Percentiles rank a stretch among this genome's conserved stretches.
These are phyloP conservation scores for Batillaria attramentaria DNA, from an alignment of 1,140 invertebrate species.

Conservation along the genomic window DNA sequence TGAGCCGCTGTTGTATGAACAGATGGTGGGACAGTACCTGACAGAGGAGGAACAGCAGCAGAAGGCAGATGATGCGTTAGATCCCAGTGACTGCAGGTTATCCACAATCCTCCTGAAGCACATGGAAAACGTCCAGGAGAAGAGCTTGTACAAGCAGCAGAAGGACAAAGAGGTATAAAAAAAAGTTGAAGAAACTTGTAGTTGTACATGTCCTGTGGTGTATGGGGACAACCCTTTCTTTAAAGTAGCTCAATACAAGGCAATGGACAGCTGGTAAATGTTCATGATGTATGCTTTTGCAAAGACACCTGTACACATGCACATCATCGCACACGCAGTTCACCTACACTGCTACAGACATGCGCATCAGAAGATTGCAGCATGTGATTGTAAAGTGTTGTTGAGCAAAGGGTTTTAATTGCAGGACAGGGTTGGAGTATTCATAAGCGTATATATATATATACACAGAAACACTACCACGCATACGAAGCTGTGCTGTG, in stretches of 20 bases:
- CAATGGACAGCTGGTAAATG: not conserved
- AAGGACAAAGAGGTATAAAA: conserved; percentile 75
- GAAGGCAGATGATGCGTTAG: conserved; percentile 59
- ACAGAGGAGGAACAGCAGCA: conserved; percentile 81
- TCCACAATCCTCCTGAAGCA: conserved; percentile 73
- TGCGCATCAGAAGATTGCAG: too few species aligned
- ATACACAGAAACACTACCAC: too few species aligned
- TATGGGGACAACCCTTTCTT: not conserved
- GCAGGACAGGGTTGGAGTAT: too few species aligned
- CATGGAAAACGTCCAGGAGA: conserved; percentile 76
- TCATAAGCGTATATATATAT: too few species aligned
- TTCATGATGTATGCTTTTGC: not conserved
- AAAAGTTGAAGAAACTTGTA: not conserved
- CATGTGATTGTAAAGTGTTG: too few species aligned
- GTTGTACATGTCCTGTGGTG: not conserved
- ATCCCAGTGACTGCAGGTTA: conserved; percentile 63
- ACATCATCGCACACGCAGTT: too few species aligned
- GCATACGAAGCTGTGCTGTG: too few species aligned
- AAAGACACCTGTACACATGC: too few species aligned
- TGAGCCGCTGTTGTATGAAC: conserved; percentile 90
- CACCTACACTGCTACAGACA: too few species aligned
- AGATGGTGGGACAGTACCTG: conserved; percentile 88
- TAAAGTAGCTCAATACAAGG: not conserved
- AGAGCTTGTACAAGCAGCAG: conserved; percentile 77
- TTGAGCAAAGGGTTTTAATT: too few species aligned